These are phyloP conservation scores for Endotricha flammealis DNA, from an alignment of 2,888 invertebrate genomes.

Conservation along the genomic window DNA sequence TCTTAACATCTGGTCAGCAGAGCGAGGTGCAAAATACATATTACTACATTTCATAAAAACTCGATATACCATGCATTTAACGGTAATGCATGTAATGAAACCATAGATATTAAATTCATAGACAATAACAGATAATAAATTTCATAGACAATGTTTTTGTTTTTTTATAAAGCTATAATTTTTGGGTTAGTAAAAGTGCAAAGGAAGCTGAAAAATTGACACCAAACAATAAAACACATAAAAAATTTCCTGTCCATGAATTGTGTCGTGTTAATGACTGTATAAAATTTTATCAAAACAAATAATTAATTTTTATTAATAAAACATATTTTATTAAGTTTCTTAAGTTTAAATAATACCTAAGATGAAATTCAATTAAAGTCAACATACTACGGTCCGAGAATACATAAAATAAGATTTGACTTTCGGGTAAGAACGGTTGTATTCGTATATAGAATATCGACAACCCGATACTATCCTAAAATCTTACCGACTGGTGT, in stretches of 20 bases:
- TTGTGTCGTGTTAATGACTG: constrained; percentile 55
- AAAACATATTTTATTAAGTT: too few species aligned
- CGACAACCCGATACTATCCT: too few species aligned
- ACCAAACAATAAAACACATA: constrained; percentile 27
- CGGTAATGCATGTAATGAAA: constrained; percentile 3
- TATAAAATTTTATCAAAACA: too few species aligned
- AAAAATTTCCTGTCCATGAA: constrained; percentile 66
- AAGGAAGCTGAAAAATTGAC: constrained; percentile 34
- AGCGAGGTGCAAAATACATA: constrained; percentile 22
- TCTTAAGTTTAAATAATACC: too few species aligned
- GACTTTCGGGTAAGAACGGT: too few species aligned
- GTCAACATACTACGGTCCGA: too few species aligned
- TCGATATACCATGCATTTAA: constrained; percentile 22
- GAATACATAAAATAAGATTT: too few species aligned
- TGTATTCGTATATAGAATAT: too few species aligned
- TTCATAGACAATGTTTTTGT: neutral
- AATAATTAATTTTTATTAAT: too few species aligned
- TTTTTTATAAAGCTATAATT: constrained; percentile 20
- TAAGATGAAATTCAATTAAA: too few species aligned
- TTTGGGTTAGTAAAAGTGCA: constrained; percentile 63
- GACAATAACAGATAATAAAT: neutral
- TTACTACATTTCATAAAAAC: constrained; percentile 8
- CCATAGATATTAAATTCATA: neutral
- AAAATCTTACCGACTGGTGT: too few species aligned
- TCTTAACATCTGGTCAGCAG: constrained; percentile 42